Base-by-base conservation (phyloP, 2,797 vertebrate species). In the Chromobotia macracanthus region DNA sequence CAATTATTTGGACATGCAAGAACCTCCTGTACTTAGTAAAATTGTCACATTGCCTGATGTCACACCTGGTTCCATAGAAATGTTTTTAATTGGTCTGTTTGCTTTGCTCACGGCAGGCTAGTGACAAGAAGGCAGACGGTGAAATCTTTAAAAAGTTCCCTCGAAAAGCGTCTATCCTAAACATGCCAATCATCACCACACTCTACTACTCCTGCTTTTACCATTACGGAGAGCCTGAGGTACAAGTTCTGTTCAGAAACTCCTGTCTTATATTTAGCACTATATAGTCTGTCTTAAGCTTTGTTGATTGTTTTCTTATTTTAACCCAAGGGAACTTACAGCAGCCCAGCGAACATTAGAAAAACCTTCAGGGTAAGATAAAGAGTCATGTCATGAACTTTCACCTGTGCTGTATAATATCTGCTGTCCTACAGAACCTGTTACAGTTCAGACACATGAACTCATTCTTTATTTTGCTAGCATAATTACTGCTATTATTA, bases 191-290 rank as follows among this genome's bases (percentile, higher is more conserved):
- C 56, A 94, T 98, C 88, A 98, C 97, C 0, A 99, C 97, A 0
- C 91, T 99, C 6, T 98, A 97, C 89, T 99, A 99, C 88, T 95
- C 95, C 89, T 98, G 97, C 87, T 94, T 99, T 87, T 98, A 99
- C 90, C 97, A 99, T 88, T 97, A 98, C 84, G 85, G 82, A 0
- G 96, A 99, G 82, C 56, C 95, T 0, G 95, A 99, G 93, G 97
- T 97, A 82, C 28, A 28, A 28, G 38, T 77, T 9, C n/a, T 48
- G 18, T n/a, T 64, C 16, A 64, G 8, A 64, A 19, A 64, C 16
- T n/a, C 11, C 1, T 64, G 8, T 11, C 1, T 19, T n/a, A 64
- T 7, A 4, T 9, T 35, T 5, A 38, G 41, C 48, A 18, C 23
- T 9, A 41, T 41, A 41, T 68, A 69, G 0, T 69, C n/a, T 3